Conservation (phyloP, 2,113 vertebrate genomes). For the Pygoscelis adeliae region DNA sequence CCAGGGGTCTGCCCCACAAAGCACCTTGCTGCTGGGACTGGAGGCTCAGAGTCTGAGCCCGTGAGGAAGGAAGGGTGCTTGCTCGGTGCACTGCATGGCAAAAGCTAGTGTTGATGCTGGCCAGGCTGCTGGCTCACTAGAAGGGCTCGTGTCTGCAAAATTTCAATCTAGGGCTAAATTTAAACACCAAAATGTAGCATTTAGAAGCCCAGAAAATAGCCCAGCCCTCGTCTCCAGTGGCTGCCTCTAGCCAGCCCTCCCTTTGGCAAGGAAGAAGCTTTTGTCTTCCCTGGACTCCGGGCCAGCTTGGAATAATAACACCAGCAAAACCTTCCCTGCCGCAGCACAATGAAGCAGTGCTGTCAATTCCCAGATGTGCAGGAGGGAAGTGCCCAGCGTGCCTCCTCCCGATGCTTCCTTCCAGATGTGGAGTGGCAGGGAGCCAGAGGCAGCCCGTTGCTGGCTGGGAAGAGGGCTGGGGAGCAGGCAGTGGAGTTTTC, state of each 20-base stretch:
- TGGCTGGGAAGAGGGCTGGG: neutral
- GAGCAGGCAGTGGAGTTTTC: constrained; percentile 21
- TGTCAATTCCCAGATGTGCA: neutral
- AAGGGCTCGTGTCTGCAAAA: neutral
- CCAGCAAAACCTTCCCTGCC: neutral
- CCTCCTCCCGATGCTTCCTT: neutral
- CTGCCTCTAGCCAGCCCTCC: neutral
- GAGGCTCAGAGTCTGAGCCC: neutral
- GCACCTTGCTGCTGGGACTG: neutral
- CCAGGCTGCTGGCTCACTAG: neutral
- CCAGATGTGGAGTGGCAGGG: constrained; percentile 38
- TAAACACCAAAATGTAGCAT: neutral
- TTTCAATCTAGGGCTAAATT: constrained; percentile 21
- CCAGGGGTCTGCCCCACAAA: neutral
- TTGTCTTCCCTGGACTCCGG: constrained; percentile 14
- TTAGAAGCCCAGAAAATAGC: neutral
- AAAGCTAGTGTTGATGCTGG: neutral
- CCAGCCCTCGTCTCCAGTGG: neutral
- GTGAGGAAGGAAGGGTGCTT: neutral
- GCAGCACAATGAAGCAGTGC: neutral
- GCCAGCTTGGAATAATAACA: neutral
- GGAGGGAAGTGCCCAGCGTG: neutral
- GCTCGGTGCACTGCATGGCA: accelerated
- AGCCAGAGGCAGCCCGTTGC: neutral
- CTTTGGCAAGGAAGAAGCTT: constrained; percentile 47